Evolutionary conservation across 2,888 invertebrate genomes (phyloP), one percentile per base, ranked within the genome.

Genomic region (Mythimna albipuncta): DNA sequence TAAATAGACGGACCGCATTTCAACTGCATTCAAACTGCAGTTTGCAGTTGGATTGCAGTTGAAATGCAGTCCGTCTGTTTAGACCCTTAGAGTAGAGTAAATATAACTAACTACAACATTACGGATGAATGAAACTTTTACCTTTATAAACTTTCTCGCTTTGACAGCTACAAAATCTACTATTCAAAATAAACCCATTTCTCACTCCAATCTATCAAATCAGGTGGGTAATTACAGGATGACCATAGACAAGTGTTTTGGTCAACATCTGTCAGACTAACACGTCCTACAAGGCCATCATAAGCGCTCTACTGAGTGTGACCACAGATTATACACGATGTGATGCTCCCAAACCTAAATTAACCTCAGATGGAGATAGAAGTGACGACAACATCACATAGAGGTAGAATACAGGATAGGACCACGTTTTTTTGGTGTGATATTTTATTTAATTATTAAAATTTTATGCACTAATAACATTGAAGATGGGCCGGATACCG

Each of bases 271-370:
- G 54, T 50, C 55, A 62, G 1, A 44, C 19, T 47, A 9, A 75
- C 38, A 74, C 32, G 55, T 41, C 19, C n/a, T 19, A 61, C 58
- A 44, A 69, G n/a, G 52, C 54, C 52, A 32, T 54, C 26, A n/a
- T 44, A 54, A 21, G 19, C 69, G 76, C 69, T 75, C 58, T 38
- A 47, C 58, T 75, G 58, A 63, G 44, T 47, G 47, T 21, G 26
- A 75, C 75, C 69, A 44, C 69, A 75, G 69, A 69, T 75, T 75
- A 75, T 57, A 63, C n/a, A 13, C 62, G 62, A 73, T 62, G 26
- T 21, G 38, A 55, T 50, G 62, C 69, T 59, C 7, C 32, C 11
- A 6, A 5, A 63, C 44, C 63, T 13, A 54, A 47, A 75, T 58
- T 59, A 75, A 75, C 75, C 44, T 52, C 75, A 75, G 19, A 47